Base-by-base conservation (phyloP, 2,797 vertebrate genomes). In the Neoniphon sammara region DNA sequence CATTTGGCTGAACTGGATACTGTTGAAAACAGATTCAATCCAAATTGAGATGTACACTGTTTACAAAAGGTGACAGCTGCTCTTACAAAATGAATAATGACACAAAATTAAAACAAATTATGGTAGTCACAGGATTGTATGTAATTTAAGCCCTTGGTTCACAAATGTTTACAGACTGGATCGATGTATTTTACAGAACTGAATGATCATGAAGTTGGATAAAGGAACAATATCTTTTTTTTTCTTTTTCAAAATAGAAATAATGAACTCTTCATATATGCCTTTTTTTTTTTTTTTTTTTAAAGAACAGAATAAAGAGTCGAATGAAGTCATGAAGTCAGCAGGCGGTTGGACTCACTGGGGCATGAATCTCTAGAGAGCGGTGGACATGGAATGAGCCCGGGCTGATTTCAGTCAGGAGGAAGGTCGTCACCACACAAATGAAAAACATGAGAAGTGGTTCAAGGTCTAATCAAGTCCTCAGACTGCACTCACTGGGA, bases 391-490 rank as follows among this genome's bases (percentile, higher is more conserved):
- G 87, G 76, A 93, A 90, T 81, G 91, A 91, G 85, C 90, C 83
- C 80, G 46, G 86, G 83, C 85, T 90, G 91, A 91, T 93, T 93
- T 92, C 87, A 90, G 90, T 87, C 88, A 82, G 80, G 84, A 91
- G 85, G 93, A 93, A 94, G 93, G 92, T 93, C 92, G 88, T 93
- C 86, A 90, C 91, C 93, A 90, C 91, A 93, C 92, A 93, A 94
- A 94, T 93, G 92, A 94, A 93, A 93, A 94, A 94, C 93, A 94
- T 94, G 93, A 94, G 93, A 93, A 93, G 93, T 88, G 90, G 90
- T 92, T 90, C 85, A 89, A 91, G 91, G 91, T 91, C 92, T 94
- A 94, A 94, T 94, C 93, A 94, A 94, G 93, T 92, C 87, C 89
- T 93, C 90, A 86, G 91, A 89, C 92, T 90, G 88, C 89, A 85